phyloP scores from a whole-genome alignment of 2,888 invertebrate species.

The Ectropis crepuscularia region DNA sequence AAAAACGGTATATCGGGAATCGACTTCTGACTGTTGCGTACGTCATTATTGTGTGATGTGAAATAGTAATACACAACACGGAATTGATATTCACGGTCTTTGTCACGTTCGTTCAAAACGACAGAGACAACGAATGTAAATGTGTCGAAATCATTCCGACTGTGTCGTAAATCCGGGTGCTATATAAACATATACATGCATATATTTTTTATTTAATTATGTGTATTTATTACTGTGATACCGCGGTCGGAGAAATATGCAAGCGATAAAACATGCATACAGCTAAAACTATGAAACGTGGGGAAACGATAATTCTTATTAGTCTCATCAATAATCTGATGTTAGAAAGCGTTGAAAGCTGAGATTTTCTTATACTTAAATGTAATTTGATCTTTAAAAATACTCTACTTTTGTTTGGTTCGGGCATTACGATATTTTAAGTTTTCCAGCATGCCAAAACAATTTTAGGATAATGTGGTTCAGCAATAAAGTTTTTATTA shows the following conservation, averaged over 20 bases:
- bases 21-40: too few relatives aligned
- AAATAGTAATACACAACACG: too few relatives aligned
- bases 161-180: too few relatives aligned
- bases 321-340: not conserved
- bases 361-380: not conserved
- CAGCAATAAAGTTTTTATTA: too few relatives aligned
- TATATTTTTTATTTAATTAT: conserved; percentile 2
- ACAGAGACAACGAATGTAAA: too few relatives aligned
- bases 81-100: too few relatives aligned
- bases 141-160: too few relatives aligned
- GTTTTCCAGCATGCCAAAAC: too few relatives aligned
- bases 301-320: not conserved
- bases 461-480: too few relatives aligned
- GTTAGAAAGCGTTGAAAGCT: not conserved
- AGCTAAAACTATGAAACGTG: not conserved
- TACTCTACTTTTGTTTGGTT: not conserved
- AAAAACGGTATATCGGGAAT: too few relatives aligned
- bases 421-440: not conserved
- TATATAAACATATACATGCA: not conserved
- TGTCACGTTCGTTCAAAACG: too few relatives aligned
- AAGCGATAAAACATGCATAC: conserved; percentile 4
- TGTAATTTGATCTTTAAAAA: conserved; percentile 2
- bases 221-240: not conserved
- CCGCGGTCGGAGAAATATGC: conserved; percentile 18
- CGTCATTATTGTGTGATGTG: too few relatives aligned